Conservation (phyloP, 2,797 vertebrate genomes). For the Petrocephalus sullivani region DNA sequence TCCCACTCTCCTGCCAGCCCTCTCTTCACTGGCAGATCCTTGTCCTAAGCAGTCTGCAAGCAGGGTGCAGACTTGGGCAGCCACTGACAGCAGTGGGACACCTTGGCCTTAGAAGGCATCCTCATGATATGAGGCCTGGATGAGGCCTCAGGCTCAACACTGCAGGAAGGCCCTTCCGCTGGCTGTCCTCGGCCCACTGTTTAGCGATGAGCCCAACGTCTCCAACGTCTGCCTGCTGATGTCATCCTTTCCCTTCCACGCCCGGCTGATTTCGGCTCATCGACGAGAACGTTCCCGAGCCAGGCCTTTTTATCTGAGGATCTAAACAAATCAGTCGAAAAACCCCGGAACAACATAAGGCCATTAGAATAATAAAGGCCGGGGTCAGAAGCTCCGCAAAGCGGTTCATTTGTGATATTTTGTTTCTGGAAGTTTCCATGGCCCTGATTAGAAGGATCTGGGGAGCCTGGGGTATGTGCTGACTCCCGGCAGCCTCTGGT, state of each 20-base stretch:
- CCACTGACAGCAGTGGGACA: neutral
- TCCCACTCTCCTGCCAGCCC: no score
- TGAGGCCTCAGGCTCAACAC: neutral
- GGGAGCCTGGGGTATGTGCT: conserved; percentile 26
- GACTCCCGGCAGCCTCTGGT: conserved; percentile 26
- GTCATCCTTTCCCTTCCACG: neutral
- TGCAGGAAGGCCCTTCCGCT: neutral
- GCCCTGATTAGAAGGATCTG: conserved; percentile 29
- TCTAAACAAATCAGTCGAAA: neutral
- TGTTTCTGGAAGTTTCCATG: conserved; percentile 30
- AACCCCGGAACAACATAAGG: conserved; percentile 25
- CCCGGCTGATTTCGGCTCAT: neutral
- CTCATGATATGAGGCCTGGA: neutral
- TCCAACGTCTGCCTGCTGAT: neutral
- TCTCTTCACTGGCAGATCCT: neutral
- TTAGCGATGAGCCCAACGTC: neutral
- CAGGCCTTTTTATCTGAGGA: neutral
- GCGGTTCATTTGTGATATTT: conserved; percentile 25
- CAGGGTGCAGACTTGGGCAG: neutral
- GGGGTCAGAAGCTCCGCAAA: neutral
- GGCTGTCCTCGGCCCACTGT: neutral
- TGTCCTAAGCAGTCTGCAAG: neutral
- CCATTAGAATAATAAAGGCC: neutral
- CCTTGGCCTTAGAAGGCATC: neutral
- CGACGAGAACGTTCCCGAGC: neutral